Evolutionary conservation across 2,888 invertebrate species (phyloP), one percentile per base, ranked within the genome.

Genomic region (Nomada fabriciana): DNA sequence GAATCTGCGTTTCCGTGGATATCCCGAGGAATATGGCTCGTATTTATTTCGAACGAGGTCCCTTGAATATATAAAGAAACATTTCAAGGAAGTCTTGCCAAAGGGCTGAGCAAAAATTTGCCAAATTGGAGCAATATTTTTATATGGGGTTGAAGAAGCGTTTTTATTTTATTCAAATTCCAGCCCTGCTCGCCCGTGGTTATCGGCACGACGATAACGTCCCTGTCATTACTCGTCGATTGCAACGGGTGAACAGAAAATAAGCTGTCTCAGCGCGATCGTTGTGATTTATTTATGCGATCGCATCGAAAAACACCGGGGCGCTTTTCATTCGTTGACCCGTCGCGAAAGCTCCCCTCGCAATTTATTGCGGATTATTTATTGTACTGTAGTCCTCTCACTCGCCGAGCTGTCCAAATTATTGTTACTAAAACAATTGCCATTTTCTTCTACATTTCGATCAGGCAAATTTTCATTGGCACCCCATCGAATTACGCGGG

Each of bases 241-340:
- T 5, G 29, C 29, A 29, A 29, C 29, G 29, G 29, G 29, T 5
- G 29, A 29, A 63, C 63, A 59, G 69, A 64, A 55, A 67, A 80
- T 74, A 70, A 65, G 65, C 65, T 63, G 65, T 59, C 70, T 79
- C 82, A 53, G 63, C 76, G 47, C 55, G 64, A 53, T 67, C 53
- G 52, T 55, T 64, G 76, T 81, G 80, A 81, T 84, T 84, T 84
- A 76, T 84, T 81, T 83, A 73, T 57, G 61, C 65, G 75, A 68
- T 72, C 63, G 53, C 25, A 57, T 70, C 53, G 65, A 70, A 76
- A 71, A 76, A 29, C 50, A 55, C 25, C 47, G 20, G 7, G 13
- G 52, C 25, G 18, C 29, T 69, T 29, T 25, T 43, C 52, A 43
- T 29, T 52, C 65, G 65, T 29, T 60, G 65, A 72, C 36, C 25